These are phyloP conservation scores for Notospermus geniculatus DNA, from an alignment of 1,140 invertebrate species.

Conservation along the genomic window DNA sequence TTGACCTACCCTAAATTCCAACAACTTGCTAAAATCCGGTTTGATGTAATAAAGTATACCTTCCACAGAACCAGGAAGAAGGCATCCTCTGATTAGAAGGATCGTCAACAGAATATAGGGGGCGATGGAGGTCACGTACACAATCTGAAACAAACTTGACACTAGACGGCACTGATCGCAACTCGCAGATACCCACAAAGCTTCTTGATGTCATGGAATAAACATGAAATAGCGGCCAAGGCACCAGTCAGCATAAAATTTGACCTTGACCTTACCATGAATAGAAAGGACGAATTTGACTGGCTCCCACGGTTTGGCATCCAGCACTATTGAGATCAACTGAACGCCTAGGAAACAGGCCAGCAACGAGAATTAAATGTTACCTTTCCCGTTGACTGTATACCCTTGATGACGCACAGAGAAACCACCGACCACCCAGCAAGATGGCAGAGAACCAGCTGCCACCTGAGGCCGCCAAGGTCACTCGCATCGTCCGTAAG, in stretches of 20 bases:
- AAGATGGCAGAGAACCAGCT: slow-evolving; percentile 40
- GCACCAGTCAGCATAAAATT: no score
- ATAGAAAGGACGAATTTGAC: no score
- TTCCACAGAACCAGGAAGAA: slow-evolving; percentile 43
- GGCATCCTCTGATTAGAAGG: slow-evolving; percentile 49
- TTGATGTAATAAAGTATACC: slow-evolving; percentile 70
- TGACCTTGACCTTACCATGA: no score
- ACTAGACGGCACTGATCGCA: no score
- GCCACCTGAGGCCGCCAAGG: slow-evolving; percentile 40
- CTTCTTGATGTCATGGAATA: no score
- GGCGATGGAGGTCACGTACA: slow-evolving; percentile 45
- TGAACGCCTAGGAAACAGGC: neutral
- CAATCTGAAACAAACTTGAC: slow-evolving; percentile 12
- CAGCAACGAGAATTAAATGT: neutral
- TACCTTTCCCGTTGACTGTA: slow-evolving; percentile 57
- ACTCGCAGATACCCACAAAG: no score
- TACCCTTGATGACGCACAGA: slow-evolving; percentile 50
- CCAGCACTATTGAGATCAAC: neutral
- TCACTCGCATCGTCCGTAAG: slow-evolving; percentile 31
- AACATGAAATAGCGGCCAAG: no score
- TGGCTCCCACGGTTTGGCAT: no score
- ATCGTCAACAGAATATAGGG: slow-evolving; percentile 53
- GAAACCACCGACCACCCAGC: slow-evolving; percentile 52
- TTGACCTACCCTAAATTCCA: slow-evolving; percentile 15
- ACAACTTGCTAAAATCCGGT: slow-evolving; percentile 66